A percentile compares a stretch with the other conserved stretches of the same genome.
These are phyloP conservation scores for Myiozetetes cayanensis DNA, from an alignment of 2,113 vertebrate genomes.

Conservation along the genomic window DNA sequence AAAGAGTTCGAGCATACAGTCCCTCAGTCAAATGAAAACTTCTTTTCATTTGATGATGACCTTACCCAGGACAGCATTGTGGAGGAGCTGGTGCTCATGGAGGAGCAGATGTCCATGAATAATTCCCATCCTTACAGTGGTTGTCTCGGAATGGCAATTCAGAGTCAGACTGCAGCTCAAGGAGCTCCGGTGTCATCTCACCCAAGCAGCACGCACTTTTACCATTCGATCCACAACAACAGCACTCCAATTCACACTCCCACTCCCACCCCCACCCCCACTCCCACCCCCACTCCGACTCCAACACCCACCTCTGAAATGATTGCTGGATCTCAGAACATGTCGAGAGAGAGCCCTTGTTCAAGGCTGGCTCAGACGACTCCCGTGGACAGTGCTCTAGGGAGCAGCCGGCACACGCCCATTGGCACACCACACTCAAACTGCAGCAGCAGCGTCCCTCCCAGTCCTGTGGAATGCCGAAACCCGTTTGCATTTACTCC, in stretches of 20 bases:
- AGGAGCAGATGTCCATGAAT: constrained; percentile 96
- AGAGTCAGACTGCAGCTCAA: constrained; percentile 75
- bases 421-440: constrained; percentile 93
- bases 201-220: constrained; percentile 78
- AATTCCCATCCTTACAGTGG: constrained; percentile 79
- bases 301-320: constrained; percentile 92
- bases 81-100: constrained; percentile 98
- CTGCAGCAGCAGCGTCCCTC: constrained; percentile 94
- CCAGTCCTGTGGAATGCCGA: constrained; percentile 96
- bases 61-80: constrained; percentile 99
- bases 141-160: constrained; percentile 82
- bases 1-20: constrained; percentile 85
- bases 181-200: constrained; percentile 77
- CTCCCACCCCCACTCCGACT: constrained; percentile 86
- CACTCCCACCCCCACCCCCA: constrained; percentile 79
- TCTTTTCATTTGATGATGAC: constrained; percentile 94
- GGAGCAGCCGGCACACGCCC: constrained; percentile 93
- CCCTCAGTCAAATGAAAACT: constrained; percentile 87
- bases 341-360: constrained; percentile 90
- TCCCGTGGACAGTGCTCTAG: constrained; percentile 91
- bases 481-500: constrained; percentile 97
- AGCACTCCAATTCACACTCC: constrained; percentile 88
- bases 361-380: constrained; percentile 87
- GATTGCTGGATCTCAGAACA: constrained; percentile 81
- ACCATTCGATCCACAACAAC: constrained; percentile 82